phyloP scores from a whole-genome alignment of 2,888 invertebrate species.

The Agrochola lota region DNA sequence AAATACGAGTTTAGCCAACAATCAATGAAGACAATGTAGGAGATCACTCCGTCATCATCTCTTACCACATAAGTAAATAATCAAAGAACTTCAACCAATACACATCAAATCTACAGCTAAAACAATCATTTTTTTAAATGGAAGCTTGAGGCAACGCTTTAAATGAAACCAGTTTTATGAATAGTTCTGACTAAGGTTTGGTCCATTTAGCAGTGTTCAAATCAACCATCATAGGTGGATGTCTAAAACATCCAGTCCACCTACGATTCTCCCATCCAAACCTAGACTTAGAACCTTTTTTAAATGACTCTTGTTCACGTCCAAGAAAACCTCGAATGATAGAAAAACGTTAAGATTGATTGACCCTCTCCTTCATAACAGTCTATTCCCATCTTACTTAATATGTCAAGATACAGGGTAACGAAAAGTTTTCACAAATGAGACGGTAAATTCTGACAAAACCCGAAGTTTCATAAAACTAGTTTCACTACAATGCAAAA shows the following conservation, averaged over 20 bases:
- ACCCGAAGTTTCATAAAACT: conserved; percentile 23
- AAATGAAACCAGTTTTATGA: conserved; percentile 30
- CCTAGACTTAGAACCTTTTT: neutral
- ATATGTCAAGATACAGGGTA: neutral
- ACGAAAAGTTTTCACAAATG: neutral
- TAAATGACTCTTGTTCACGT: neutral
- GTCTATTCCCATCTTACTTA: neutral
- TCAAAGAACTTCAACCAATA: neutral
- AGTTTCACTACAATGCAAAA: conserved; percentile 27
- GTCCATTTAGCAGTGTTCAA: too few species aligned
- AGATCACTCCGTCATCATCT: neutral
- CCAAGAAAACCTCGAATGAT: neutral
- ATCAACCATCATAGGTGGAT: too few species aligned
- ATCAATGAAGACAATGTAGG: neutral
- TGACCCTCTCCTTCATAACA: neutral
- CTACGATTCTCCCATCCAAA: neutral
- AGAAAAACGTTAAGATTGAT: neutral
- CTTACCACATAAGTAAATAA: neutral
- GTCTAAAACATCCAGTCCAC: neutral
- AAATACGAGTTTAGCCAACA: neutral
- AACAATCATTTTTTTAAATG: conserved; percentile 6
- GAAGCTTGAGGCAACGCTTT: conserved; percentile 24
- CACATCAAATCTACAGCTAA: conserved; percentile 23
- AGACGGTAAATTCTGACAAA: neutral
- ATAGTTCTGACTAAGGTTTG: too few species aligned